Conservation (phyloP, 1,140 invertebrate genomes). For the Scaptomyza pallida region DNA sequence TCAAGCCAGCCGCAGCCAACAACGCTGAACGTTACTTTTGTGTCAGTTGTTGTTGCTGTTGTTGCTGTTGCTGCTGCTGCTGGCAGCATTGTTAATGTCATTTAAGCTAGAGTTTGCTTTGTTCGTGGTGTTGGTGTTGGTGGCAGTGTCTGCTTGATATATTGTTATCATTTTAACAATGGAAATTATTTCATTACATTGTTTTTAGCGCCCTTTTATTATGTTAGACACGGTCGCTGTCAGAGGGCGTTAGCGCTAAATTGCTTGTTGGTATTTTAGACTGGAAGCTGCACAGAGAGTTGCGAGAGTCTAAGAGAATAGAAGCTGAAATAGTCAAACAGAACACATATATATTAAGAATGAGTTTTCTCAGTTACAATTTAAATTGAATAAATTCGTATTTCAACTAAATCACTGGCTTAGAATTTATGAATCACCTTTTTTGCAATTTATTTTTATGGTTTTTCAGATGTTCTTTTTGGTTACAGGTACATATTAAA, state of each 20-base stretch:
- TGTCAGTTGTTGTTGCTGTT: slow-evolving; percentile 25
- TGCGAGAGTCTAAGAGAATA: background rate
- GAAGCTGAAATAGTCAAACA: background rate
- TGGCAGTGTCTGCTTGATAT: slow-evolving; percentile 71
- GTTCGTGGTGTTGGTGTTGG: slow-evolving; percentile 9
- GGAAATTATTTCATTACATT: slow-evolving; percentile 82
- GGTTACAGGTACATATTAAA: slow-evolving; percentile 47
- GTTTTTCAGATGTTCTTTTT: background rate
- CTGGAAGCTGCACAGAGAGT: background rate
- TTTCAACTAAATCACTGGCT: background rate
- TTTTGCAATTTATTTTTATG: background rate
- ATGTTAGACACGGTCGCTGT: slow-evolving; percentile 51
- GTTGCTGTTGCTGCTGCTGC: slow-evolving; percentile 42
- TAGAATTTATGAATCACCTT: background rate
- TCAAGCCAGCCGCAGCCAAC: slow-evolving; percentile 55
- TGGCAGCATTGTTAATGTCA: slow-evolving; percentile 50
- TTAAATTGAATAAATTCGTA: background rate
- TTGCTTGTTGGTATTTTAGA: slow-evolving; percentile 8
- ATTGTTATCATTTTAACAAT: slow-evolving; percentile 81
- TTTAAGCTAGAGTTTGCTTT: slow-evolving; percentile 22
- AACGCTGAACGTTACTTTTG: slow-evolving; percentile 1
- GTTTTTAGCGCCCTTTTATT: slow-evolving; percentile 63
- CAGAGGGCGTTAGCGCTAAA: slow-evolving; percentile 16
- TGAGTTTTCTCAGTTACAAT: background rate
- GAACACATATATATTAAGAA: background rate